phyloP scores from a whole-genome alignment of 2,888 invertebrate species.

The Masnerella sp. region DNA sequence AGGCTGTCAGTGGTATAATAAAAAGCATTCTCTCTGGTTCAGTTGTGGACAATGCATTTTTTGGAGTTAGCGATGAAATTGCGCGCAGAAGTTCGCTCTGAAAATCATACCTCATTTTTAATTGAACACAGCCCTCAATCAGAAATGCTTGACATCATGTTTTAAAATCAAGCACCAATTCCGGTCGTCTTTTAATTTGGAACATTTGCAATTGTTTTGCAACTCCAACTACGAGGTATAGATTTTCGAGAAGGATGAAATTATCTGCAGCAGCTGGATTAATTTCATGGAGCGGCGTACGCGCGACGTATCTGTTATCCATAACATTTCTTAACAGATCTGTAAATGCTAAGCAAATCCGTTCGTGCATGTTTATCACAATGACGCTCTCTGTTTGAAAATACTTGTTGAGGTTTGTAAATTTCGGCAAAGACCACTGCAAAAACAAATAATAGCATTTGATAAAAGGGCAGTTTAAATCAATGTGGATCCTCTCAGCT shows the following conservation, averaged over 20 bases:
- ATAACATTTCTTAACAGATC: conserved; percentile 57
- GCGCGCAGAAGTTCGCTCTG: not conserved
- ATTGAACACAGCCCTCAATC: conserved; percentile 44
- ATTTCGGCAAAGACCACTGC: conserved; percentile 56
- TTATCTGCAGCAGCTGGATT: conserved; percentile 38
- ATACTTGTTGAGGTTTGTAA: conserved; percentile 55
- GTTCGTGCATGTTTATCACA: conserved; percentile 35
- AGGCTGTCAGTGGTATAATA: conserved; percentile 1
- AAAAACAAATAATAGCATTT: conserved; percentile 59
- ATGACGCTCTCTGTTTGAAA: conserved; percentile 57
- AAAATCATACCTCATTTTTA: conserved; percentile 62
- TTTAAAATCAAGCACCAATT: conserved; percentile 45
- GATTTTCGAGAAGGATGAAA: conserved; percentile 37
- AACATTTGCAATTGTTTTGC: conserved; percentile 39
- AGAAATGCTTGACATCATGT: conserved; percentile 56
- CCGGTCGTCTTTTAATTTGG: conserved; percentile 16
- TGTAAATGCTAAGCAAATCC: conserved; percentile 44
- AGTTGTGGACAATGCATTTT: conserved; percentile 12
- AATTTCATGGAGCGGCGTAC: conserved; percentile 29
- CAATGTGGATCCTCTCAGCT: conserved; percentile 50
- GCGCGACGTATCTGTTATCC: conserved; percentile 21
- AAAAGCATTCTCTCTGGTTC: conserved; percentile 5
- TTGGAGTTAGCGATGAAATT: not conserved
- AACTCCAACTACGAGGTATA: conserved; percentile 53
- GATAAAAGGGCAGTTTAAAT: conserved; percentile 57